Conservation (phyloP, 2,888 invertebrate genomes). For the Liodrosophila aerea region DNA sequence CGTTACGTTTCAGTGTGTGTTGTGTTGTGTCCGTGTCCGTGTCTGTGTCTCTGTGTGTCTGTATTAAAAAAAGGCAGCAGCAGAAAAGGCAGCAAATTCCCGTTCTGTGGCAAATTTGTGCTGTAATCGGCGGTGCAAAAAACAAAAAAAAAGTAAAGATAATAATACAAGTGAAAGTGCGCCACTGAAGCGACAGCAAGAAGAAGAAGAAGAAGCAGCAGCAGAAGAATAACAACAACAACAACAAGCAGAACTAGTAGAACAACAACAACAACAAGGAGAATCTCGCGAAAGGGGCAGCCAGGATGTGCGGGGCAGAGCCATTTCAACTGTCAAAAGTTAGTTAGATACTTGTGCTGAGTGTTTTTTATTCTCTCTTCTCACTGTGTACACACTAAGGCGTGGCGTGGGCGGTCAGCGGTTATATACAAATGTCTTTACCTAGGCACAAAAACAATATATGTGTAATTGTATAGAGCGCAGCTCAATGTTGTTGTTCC, state of each 20-base stretch:
- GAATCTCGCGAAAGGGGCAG: conserved; percentile 14
- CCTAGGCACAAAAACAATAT: too few relatives aligned
- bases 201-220: conserved; percentile 36
- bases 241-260: too few relatives aligned
- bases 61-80: conserved; percentile 36
- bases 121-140: conserved; percentile 64
- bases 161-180: conserved; percentile 44
- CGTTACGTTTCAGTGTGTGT: conserved; percentile 63
- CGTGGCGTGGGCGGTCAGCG: conserved; percentile 53
- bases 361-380: conserved; percentile 21
- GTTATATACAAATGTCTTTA: background rate
- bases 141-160: conserved; percentile 13
- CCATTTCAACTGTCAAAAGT: conserved; percentile 63
- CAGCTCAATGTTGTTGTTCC: too few relatives aligned
- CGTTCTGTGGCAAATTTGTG: conserved; percentile 57
- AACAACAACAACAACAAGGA: conserved; percentile 10
- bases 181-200: too few relatives aligned
- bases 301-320: conserved; percentile 31
- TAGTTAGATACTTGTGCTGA: conserved; percentile 49
- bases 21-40: conserved; percentile 41
- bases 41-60: conserved; percentile 44
- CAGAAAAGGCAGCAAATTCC: conserved; percentile 50
- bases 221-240: conserved; percentile 34
- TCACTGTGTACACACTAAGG: conserved; percentile 23
- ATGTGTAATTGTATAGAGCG: conserved; percentile 4